Base-by-base conservation (phyloP, 2,797 vertebrate genomes). In the Phalloptychus januarius region DNA sequence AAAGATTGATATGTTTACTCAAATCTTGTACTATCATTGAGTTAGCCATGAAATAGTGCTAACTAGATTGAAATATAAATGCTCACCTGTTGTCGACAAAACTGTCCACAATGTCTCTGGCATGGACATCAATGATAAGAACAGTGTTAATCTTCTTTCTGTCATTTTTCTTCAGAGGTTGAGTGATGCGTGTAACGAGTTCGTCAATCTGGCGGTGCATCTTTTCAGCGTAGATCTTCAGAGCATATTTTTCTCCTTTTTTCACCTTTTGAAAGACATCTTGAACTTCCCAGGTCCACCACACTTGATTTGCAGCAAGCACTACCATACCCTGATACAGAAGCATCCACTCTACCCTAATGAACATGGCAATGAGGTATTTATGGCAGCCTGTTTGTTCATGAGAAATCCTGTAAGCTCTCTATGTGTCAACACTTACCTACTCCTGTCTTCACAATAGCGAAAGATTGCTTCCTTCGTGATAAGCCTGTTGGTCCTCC, bases 201-300 rank as follows among this genome's bases (percentile, higher is more conserved):
- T 97, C 95, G 25, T 97, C 95, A 0, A 99, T 99, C 88, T 99
- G 98, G 77, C 74, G 75, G 78, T 98, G 98, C 96, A 99, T 97
- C 87, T 96, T 97, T 90, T 93, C 94, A 73, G 97, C 97, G 0
- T 96, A 98, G 86, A 90, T 80, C 86, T 97, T 99, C 89, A 99
- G 90, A 0, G 97, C 98, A 38, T 96, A 94, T 83, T 98, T 98
- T 67, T 97, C 95, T 70, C 98, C 98, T 0, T 91, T 88, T 80
- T 96, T 95, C 72, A 97, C 91, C 74, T 95, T 96, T n/a, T 75
- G 79, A 89, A 99, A 99, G 69, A 98, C 94, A 0, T 99, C 96
- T 72, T 99, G 98, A 25, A 99, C 97, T 84, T 99, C 96, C 97
- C 97, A 99, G 4, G 98, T 99, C 98, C 98, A 99, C 98, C 98